A percentile compares a stretch with the other conserved stretches of the same genome.
phyloP scores from a whole-genome alignment of 1,140 invertebrate species.

The Achroia grisella region DNA sequence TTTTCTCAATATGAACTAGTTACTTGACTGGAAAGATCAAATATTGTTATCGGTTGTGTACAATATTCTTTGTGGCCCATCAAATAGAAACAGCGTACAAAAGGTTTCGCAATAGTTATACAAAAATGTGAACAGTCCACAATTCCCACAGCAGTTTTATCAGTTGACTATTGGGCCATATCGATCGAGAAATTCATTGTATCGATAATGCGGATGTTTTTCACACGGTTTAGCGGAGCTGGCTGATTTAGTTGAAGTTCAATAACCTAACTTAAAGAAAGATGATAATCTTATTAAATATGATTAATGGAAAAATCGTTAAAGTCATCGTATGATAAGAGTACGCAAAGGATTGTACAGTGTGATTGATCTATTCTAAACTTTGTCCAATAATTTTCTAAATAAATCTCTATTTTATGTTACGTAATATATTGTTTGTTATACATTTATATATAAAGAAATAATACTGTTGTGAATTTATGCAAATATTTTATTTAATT shows the following conservation, averaged over 20 bases:
- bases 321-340: conserved; percentile 8
- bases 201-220: conserved; percentile 28
- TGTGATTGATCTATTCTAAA: neutral
- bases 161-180: conserved; percentile 26
- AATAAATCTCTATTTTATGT: neutral
- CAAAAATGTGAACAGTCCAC: conserved; percentile 9
- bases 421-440: too few species aligned
- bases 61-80: conserved; percentile 10
- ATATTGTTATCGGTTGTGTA: conserved; percentile 12
- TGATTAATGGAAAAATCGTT: conserved; percentile 1
- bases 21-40: neutral
- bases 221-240: conserved; percentile 28
- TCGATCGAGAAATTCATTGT: conserved; percentile 23
- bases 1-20: too few species aligned
- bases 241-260: conserved; percentile 35
- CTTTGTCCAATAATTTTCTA: neutral
- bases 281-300: conserved; percentile 17
- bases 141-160: conserved; percentile 29
- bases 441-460: too few species aligned
- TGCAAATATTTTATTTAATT: too few species aligned
- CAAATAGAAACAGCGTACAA: conserved; percentile 21
- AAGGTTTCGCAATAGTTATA: conserved; percentile 20
- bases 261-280: conserved; percentile 34
- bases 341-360: neutral
- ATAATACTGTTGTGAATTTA: too few species aligned